Percentiles rank a stretch among this genome's conserved stretches.
Evolutionary conservation across 2,888 invertebrate genomes (phyloP).

Genomic region (Folsomia candida): DNA sequence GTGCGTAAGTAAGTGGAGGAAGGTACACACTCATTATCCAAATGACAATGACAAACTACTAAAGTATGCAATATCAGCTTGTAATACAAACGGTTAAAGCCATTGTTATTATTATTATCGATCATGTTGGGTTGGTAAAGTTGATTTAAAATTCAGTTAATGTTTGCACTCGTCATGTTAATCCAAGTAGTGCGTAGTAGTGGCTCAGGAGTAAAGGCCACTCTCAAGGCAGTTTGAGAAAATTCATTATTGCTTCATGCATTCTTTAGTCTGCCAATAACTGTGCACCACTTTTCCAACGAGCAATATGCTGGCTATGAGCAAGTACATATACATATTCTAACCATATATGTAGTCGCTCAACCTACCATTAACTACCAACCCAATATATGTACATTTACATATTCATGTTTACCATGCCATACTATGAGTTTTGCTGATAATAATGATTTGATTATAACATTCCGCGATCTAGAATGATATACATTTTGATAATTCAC

Average conservation of each 20-base stretch:
- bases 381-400: too few species aligned
- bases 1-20: background rate
- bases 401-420: too few species aligned
- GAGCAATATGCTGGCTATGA: too few species aligned
- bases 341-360: too few species aligned
- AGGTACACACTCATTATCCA: background rate
- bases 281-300: too few species aligned
- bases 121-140: background rate
- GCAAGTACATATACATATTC: too few species aligned
- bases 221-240: slow-evolving; percentile 12
- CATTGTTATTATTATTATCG: slow-evolving; percentile 5
- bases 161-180: slow-evolving; percentile 1
- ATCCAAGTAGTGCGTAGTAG: background rate
- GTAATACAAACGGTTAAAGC: background rate
- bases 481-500: too few species aligned
- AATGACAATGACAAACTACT: slow-evolving; percentile 3
- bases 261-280: too few species aligned
- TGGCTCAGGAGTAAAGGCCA: slow-evolving; percentile 13
- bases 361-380: too few species aligned
- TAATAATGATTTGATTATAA: too few species aligned
- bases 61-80: background rate
- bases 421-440: too few species aligned
- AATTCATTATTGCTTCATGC: background rate
- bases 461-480: too few species aligned
- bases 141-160: background rate